Percentiles rank a stretch among this genome's conserved stretches.
Evolutionary conservation across 2,113 vertebrate species (phyloP).

Genomic region (Dicrurus megarhynchus): DNA sequence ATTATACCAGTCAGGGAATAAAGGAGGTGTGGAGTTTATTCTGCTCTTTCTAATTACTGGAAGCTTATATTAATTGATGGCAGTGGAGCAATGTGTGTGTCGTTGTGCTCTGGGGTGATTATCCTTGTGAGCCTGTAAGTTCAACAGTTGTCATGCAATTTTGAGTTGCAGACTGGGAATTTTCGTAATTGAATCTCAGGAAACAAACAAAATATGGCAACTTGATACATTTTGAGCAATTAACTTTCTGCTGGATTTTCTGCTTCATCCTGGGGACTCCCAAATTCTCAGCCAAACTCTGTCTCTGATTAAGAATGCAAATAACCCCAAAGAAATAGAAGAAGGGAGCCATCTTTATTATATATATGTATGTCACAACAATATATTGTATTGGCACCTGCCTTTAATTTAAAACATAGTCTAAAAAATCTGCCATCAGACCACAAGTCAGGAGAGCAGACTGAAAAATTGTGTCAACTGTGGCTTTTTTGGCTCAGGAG

Average conservation of each 20-base stretch:
- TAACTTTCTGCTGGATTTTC: slow-evolving; percentile 43
- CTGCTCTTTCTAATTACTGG: slow-evolving; percentile 19
- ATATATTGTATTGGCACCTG: not conserved
- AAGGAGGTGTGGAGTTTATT: slow-evolving; percentile 10
- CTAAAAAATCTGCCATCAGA: not conserved
- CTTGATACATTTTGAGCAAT: slow-evolving; percentile 44
- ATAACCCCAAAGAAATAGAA: not conserved
- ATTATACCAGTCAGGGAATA: not conserved
- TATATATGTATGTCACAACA: not conserved
- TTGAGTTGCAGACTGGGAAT: slow-evolving; percentile 45
- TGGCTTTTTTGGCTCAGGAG: not conserved
- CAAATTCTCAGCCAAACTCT: slow-evolving; percentile 26
- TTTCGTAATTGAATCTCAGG: slow-evolving; percentile 15
- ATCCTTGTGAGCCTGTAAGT: slow-evolving; percentile 37
- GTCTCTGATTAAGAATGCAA: not conserved
- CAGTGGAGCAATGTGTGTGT: not conserved
- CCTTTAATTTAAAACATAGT: not conserved
- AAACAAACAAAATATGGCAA: slow-evolving; percentile 67
- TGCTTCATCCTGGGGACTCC: slow-evolving; percentile 14
- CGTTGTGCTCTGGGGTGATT: slow-evolving; percentile 29
- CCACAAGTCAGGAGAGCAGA: not conserved
- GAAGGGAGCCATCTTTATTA: not conserved
- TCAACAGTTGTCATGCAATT: slow-evolving; percentile 46
- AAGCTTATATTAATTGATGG: slow-evolving; percentile 18
- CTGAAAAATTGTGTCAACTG: not conserved